phyloP scores from a whole-genome alignment of 92 coral and sea anemone species.

The Chrysogorgia sp. region DNA sequence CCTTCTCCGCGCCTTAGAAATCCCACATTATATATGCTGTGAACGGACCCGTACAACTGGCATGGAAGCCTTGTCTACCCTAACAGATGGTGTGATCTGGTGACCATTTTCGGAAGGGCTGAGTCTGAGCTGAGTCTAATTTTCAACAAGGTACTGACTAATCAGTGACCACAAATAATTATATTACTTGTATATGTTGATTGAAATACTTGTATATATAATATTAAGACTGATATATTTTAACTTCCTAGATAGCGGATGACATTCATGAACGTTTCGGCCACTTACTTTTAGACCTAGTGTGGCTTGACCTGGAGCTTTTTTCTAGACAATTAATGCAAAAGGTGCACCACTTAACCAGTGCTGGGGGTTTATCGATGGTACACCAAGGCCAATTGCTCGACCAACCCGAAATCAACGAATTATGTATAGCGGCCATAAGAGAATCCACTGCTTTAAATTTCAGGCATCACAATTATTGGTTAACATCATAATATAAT shows the following conservation, averaged over 20 bases:
- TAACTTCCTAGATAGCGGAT: conserved; percentile 35
- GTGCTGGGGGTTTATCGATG: conserved; percentile 76
- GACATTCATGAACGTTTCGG: conserved; percentile 51
- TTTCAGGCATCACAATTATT: conserved; percentile 53
- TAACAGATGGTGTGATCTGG: conserved; percentile 68
- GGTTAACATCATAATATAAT: background rate
- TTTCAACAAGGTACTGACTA: conserved; percentile 53
- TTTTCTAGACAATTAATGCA: conserved; percentile 51
- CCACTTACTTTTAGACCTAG: conserved; percentile 55
- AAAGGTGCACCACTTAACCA: conserved; percentile 63
- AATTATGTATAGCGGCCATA: conserved; percentile 70
- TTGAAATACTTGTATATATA: background rate
- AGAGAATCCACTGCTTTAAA: conserved; percentile 65
- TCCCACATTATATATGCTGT: conserved; percentile 60
- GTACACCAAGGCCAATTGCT: conserved; percentile 61
- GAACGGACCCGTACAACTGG: conserved; percentile 56
- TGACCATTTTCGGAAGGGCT: conserved; percentile 56
- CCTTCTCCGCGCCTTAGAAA: conserved; percentile 49
- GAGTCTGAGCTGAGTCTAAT: conserved; percentile 61
- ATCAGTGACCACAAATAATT: background rate
- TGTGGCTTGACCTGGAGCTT: conserved; percentile 61
- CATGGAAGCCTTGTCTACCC: conserved; percentile 63
- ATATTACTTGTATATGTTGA: background rate
- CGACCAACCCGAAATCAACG: conserved; percentile 60
- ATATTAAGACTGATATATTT: conserved; percentile 22